Base-by-base conservation (phyloP, 2,113 vertebrate species). In the Urocolius indicus region DNA sequence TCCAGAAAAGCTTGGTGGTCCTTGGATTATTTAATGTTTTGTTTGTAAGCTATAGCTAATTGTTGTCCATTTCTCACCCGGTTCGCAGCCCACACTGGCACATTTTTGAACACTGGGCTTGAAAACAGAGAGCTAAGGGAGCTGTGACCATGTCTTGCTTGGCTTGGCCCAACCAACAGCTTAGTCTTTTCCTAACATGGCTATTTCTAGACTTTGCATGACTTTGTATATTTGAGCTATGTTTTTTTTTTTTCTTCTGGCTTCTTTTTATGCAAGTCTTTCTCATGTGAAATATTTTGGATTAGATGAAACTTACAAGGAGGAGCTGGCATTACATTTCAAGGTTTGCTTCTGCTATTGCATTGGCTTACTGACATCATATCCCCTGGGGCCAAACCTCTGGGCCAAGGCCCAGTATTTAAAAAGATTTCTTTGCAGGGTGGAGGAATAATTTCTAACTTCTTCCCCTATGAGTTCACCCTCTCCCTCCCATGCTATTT, bases 261-360 rank as follows among this genome's bases (percentile, higher is more conserved):
- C 62, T 96, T 61, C 51, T 91, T 85, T 74, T 84, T 88, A 12
- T 52, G 18, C 41, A 67, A 72, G 86, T 87, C 82, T 87, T 87
- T 88, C 85, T 94, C 72, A 73, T 73, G 55, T 69, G 72, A 94
- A 79, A 38, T 92, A 84, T 84, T 93, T 95, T 93, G 79, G 89
- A 73, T 94, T 89, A 58, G 77, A 87, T 87, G 82, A 80, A 66
- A 54, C 87, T 93, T 96, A 80, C 27, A 87, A 89, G 87, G 69
- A 90, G 87, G 66, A 90, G 85, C 10, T 85, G 61, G 84, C 41
- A 27, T 95, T 90, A 34, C 8, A 34, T 92, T 87, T 91, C 63
- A 90, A 93, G 90, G 81, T 91, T 97, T 94, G 63, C 82, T 86
- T 88, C 72, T 85, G 62, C 91, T 95, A 10, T 88, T 96, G 63